Evolutionary conservation across 2,888 invertebrate genomes (phyloP).

Genomic region (Lycaena phlaeas): DNA sequence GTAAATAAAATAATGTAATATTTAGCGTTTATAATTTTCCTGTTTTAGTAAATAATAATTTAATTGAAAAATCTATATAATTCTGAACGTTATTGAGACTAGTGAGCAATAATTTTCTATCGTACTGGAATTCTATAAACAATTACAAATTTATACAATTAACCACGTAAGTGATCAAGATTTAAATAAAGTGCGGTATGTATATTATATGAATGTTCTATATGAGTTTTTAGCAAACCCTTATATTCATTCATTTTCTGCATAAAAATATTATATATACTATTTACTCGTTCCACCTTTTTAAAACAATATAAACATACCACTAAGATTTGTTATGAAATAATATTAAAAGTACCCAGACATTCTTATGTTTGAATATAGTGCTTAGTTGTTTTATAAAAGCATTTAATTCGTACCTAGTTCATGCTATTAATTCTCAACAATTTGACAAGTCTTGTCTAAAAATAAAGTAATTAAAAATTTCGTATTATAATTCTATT

Average conservation of each 20-base stretch:
- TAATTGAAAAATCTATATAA: constrained; percentile 27
- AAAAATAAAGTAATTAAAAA: too few species aligned
- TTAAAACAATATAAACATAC: not conserved
- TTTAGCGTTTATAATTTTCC: constrained; percentile 21
- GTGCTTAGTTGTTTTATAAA: too few species aligned
- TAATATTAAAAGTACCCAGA: too few species aligned
- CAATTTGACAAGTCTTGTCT: too few species aligned
- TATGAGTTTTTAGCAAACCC: not conserved
- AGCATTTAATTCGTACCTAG: too few species aligned
- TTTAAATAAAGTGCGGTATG: not conserved
- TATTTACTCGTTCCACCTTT: not conserved
- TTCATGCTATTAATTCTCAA: too few species aligned
- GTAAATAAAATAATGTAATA: constrained; percentile 37
- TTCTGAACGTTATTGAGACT: constrained; percentile 33
- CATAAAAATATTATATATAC: not conserved
- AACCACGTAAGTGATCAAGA: constrained; percentile 31
- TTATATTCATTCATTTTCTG: not conserved
- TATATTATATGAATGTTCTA: not conserved
- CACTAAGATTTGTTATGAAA: too few species aligned
- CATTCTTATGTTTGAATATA: too few species aligned
- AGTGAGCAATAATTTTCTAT: constrained; percentile 36
- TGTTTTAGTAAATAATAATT: constrained; percentile 7
- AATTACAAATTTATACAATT: constrained; percentile 32
- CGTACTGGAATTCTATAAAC: constrained; percentile 34
- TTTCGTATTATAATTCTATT: too few species aligned